Evolutionary conservation across 2,113 vertebrate species (phyloP).

Genomic region (Rutilus rutilus): DNA sequence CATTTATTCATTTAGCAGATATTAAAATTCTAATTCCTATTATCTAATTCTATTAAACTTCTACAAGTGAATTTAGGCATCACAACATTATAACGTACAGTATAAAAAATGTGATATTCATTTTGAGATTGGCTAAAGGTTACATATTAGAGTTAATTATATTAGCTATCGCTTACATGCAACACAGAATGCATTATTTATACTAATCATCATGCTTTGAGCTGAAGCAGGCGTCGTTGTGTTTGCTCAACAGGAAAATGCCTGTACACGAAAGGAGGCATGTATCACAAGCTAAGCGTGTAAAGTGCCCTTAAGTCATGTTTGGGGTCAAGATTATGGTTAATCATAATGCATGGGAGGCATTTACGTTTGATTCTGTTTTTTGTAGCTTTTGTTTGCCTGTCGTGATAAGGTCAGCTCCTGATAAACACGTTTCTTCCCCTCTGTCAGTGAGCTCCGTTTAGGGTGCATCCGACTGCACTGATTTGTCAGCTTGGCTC

Average conservation of each 20-base stretch:
- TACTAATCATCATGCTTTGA: not conserved
- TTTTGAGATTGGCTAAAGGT: no score
- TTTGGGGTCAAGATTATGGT: not conserved
- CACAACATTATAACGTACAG: no score
- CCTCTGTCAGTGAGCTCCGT: not conserved
- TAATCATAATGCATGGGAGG: not conserved
- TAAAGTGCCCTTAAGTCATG: not conserved
- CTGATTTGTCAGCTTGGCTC: constrained; percentile 31
- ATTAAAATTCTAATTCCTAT: no score
- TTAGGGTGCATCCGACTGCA: constrained; percentile 24
- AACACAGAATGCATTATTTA: not conserved
- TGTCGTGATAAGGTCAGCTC: constrained; percentile 1
- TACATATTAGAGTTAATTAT: no score
- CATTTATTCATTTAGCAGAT: no score
- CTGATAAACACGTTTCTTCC: not conserved
- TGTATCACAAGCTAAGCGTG: not conserved
- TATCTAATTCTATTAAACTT: no score
- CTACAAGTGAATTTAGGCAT: no score
- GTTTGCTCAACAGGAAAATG: not conserved
- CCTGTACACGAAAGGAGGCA: not conserved
- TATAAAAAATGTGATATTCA: no score
- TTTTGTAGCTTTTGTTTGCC: not conserved
- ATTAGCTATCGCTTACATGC: not conserved
- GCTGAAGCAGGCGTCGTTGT: not conserved
- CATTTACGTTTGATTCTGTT: not conserved